Evolutionary conservation across 2,888 invertebrate genomes (phyloP).

Genomic region (Spodoptera picta): DNA sequence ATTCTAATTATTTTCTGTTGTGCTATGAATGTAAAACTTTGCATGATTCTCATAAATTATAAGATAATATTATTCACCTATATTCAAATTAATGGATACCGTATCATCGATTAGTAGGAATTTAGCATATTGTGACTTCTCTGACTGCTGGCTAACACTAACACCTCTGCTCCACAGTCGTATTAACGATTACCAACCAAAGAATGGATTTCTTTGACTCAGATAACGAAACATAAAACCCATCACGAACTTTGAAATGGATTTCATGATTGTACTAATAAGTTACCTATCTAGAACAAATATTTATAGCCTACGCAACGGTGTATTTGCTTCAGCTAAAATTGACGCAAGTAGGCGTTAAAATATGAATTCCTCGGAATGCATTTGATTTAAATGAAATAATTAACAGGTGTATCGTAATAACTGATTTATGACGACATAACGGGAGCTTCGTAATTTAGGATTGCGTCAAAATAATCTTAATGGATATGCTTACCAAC

Average conservation of each 20-base stretch:
- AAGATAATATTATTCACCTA: too few relatives aligned
- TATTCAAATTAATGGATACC: too few relatives aligned
- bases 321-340: slow-evolving; percentile 15
- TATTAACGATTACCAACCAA: too few relatives aligned
- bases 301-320: slow-evolving; percentile 16
- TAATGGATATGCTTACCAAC: slow-evolving; percentile 8
- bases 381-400: slow-evolving; percentile 35
- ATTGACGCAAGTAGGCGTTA: slow-evolving; percentile 33
- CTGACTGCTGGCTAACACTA: too few relatives aligned
- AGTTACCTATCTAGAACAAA: slow-evolving; percentile 10
- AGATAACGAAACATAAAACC: too few relatives aligned
- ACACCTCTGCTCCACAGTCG: too few relatives aligned
- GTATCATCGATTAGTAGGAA: too few relatives aligned
- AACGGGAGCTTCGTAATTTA: slow-evolving; percentile 25
- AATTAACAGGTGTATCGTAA: slow-evolving; percentile 41
- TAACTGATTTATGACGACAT: slow-evolving; percentile 34
- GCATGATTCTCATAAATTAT: too few relatives aligned
- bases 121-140: too few relatives aligned
- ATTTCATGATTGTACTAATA: slow-evolving; percentile 1
- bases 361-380: slow-evolving; percentile 37
- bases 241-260: neutral
- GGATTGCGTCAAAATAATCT: slow-evolving; percentile 16
- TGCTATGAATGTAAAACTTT: too few relatives aligned
- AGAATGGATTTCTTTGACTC: too few relatives aligned
- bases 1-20: too few relatives aligned